Evolutionary conservation across 1,140 invertebrate species (phyloP), one percentile per base, ranked within the genome.

Genomic region (Cepaea nemoralis): DNA sequence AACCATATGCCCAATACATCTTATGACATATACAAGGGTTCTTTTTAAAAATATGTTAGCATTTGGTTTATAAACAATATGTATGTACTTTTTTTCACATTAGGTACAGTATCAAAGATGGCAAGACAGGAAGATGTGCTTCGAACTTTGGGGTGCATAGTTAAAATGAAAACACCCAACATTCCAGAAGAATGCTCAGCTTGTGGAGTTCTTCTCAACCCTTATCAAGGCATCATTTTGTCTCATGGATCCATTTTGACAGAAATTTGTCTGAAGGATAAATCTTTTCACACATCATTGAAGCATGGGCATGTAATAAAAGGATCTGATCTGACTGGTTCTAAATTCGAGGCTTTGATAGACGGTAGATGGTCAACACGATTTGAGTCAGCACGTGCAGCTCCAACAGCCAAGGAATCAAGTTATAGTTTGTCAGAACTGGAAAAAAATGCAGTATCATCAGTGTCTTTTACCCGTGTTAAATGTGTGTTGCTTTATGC

Each of bases 231-330:
- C 22, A 22, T 80, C n/a, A 35, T 80, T 71, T 48, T 80, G n/a
- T 39, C 67, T 55, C 78, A 80, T 39, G 78, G 78, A 40, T 80
- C 78, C 27, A 55, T 80, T 33, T 31, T 80, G 33, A 24, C 78
- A 42, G 69, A 73, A 45, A 33, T 50, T 35, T 71, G 40, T 73
- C 5, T 59, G 12, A n/a, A 35, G 27, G 35, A 73, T 59, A 67
- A 80, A 66, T 12, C 42, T 19, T 35, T 80, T 22, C 12, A 1
- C 19, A 19, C 39, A 37, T 73, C 14, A 55, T 22, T 80, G 14
- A 50, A 71, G 33, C 39, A 39, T 55, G 78, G 78, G 12, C 14
- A 71, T 35, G 3, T 69, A 40, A 78, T 78, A 69, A 37, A 14
- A 19, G 31, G 50, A n/a, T 35, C n/a, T 16, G n/a, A 45, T 48